Percentiles rank a stretch among this genome's conserved stretches.
These are phyloP conservation scores for Tanypteryx hageni DNA, from an alignment of 2,888 invertebrate species.

Conservation along the genomic window DNA sequence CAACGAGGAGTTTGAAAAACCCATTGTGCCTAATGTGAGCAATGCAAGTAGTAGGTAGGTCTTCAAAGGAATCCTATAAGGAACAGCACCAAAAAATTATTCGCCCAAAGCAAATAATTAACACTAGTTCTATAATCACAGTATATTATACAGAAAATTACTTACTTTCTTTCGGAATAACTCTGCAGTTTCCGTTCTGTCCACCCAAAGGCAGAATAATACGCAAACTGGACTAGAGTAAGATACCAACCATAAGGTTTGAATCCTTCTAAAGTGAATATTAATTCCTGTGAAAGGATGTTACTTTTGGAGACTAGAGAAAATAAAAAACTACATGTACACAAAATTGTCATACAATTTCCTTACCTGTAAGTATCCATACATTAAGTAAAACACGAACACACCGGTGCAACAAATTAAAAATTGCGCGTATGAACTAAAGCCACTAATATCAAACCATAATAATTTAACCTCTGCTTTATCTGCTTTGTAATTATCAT, in stretches of 20 bases:
- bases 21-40: slow-evolving; percentile 96
- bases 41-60: slow-evolving; percentile 90
- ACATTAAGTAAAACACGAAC: slow-evolving; percentile 91
- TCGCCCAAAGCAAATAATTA: slow-evolving; percentile 29
- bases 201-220: slow-evolving; percentile 88
- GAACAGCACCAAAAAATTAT: slow-evolving; percentile 64
- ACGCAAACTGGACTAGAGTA: slow-evolving; percentile 93
- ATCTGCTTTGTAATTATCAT: slow-evolving; percentile 66
- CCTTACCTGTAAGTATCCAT: slow-evolving; percentile 88
- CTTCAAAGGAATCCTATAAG: slow-evolving; percentile 87
- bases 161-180: slow-evolving; percentile 14
- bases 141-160: background rate
- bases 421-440: slow-evolving; percentile 84
- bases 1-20: slow-evolving; percentile 94
- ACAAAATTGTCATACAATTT: slow-evolving; percentile 36
- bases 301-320: slow-evolving; percentile 22
- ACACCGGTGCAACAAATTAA: slow-evolving; percentile 86
- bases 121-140: background rate
- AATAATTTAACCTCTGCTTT: slow-evolving; percentile 81
- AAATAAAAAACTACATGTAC: slow-evolving; percentile 30
- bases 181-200: slow-evolving; percentile 78
- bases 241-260: slow-evolving; percentile 94
- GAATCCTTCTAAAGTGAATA: slow-evolving; percentile 93
- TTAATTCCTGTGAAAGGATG: slow-evolving; percentile 82
- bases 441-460: slow-evolving; percentile 84